Percentiles rank a stretch among this genome's conserved stretches.
Conservation (phyloP, 1,140 invertebrate species). For the Heliothis virescens region DNA sequence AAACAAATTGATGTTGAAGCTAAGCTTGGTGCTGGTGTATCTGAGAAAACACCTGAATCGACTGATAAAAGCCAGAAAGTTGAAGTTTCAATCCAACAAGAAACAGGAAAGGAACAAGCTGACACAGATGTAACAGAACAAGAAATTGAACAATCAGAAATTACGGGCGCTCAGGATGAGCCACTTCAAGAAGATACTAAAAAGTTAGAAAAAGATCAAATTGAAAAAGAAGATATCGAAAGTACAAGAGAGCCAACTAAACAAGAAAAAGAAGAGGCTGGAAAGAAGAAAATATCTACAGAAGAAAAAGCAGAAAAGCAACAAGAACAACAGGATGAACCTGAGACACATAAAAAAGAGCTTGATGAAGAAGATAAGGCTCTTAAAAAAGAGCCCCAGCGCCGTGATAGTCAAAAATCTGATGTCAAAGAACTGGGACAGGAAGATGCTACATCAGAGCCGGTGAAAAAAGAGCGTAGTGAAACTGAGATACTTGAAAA, state of each 20-base stretch:
- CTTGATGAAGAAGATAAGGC: constrained; percentile 55
- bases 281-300: background rate
- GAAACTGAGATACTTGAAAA: constrained; percentile 57
- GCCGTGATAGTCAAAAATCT: background rate
- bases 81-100: too few species aligned
- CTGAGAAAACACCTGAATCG: background rate
- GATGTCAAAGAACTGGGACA: background rate
- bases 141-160: background rate
- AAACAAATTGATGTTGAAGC: too few species aligned
- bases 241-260: background rate
- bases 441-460: background rate
- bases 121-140: background rate
- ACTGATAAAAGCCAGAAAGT: background rate
- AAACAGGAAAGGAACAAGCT: background rate
- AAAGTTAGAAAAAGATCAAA: background rate
- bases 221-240: background rate
- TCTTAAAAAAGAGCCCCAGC: constrained; percentile 54
- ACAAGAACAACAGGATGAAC: constrained; percentile 52
- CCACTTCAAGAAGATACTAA: background rate
- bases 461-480: constrained; percentile 52
- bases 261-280: constrained; percentile 52
- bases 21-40: too few species aligned
- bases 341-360: constrained; percentile 17
- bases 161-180: background rate
- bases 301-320: constrained; percentile 47